Percentiles rank a stretch among this genome's conserved stretches.
These are phyloP conservation scores for Macropus fuliginosus DNA, from an alignment of 2,797 vertebrate genomes.

Conservation along the genomic window DNA sequence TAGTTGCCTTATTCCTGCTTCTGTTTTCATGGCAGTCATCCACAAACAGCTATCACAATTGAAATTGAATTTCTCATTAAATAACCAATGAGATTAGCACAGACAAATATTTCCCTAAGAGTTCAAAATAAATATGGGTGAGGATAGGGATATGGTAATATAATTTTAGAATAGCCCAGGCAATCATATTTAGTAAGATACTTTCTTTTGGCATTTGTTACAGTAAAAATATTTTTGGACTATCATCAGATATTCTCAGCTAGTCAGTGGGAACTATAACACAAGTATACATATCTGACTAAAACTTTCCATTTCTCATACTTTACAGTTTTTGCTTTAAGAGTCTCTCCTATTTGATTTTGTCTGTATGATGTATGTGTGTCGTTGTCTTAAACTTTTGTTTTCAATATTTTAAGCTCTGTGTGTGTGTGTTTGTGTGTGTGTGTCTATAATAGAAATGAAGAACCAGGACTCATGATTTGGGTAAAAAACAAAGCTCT, in stretches of 20 bases:
- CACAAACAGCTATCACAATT: constrained; percentile 13
- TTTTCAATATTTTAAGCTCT: background rate
- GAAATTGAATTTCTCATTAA: constrained; percentile 47
- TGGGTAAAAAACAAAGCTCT: background rate
- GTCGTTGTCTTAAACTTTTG: background rate
- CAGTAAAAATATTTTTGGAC: constrained; percentile 10
- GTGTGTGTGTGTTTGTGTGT: background rate
- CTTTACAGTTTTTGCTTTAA: background rate
- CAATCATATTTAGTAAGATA: accelerated
- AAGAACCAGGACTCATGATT: background rate
- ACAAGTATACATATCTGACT: background rate
- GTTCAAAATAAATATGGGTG: background rate
- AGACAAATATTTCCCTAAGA: background rate
- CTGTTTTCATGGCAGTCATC: constrained; percentile 49
- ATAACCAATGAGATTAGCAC: constrained; percentile 22
- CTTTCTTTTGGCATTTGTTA: background rate
- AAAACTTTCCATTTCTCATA: background rate
- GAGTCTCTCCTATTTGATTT: background rate
- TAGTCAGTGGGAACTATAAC: background rate
- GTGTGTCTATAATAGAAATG: background rate
- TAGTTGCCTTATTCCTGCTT: constrained; percentile 51
- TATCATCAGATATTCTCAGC: background rate
- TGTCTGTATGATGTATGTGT: background rate
- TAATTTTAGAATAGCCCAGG: background rate
- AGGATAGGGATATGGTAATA: constrained; percentile 22